Evolutionary conservation across 2,888 invertebrate genomes (phyloP).

Genomic region (Ophion obscuratus): DNA sequence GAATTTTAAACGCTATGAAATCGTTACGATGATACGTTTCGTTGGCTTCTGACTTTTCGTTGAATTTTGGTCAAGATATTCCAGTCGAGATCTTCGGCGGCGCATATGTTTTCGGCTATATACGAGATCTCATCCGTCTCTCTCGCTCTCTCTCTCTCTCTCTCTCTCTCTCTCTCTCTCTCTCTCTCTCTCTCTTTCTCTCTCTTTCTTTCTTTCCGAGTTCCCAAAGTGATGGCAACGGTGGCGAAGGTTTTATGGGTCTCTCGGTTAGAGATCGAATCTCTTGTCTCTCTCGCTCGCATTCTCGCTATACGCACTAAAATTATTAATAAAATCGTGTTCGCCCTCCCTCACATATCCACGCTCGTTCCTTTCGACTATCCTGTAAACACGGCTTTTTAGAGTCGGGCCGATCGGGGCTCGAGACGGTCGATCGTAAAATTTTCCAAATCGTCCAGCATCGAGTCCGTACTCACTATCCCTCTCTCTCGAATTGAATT

Average conservation of each 20-base stretch:
- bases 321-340: constrained; percentile 79
- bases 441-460: constrained; percentile 69
- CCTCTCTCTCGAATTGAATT: constrained; percentile 63
- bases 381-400: constrained; percentile 77
- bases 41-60: constrained; percentile 55
- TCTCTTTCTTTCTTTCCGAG: constrained; percentile 17
- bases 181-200: constrained; percentile 15
- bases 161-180: constrained; percentile 12
- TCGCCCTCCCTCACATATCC: constrained; percentile 63
- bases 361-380: constrained; percentile 64
- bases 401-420: constrained; percentile 65
- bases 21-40: constrained; percentile 60
- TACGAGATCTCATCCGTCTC: constrained; percentile 32
- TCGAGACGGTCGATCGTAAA: constrained; percentile 74
- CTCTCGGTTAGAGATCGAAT: constrained; percentile 64
- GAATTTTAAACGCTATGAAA: constrained; percentile 50
- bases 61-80: constrained; percentile 65
- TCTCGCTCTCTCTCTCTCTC: constrained; percentile 7
- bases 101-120: constrained; percentile 48
- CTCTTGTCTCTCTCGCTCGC: constrained; percentile 41
- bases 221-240: constrained; percentile 69
- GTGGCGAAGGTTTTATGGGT: constrained; percentile 74
- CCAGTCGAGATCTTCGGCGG: constrained; percentile 36
- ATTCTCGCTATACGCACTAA: constrained; percentile 64
- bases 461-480: constrained; percentile 38